Percentiles rank a stretch among this genome's conserved stretches.
Conservation (phyloP, 2,888 invertebrate species). For the Gastrophysa polygoni region DNA sequence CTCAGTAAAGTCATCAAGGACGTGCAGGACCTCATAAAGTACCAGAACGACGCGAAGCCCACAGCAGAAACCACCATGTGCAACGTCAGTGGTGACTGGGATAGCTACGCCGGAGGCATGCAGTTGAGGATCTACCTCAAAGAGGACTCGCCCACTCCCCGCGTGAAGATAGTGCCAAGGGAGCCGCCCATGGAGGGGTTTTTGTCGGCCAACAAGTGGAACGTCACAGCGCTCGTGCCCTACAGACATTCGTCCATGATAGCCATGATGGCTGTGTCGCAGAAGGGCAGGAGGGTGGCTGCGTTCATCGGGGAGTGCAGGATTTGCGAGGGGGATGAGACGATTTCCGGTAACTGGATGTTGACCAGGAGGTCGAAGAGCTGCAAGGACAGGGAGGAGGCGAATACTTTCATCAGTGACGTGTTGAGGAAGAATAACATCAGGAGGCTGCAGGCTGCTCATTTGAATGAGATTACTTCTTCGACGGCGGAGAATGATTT, state of each 20-base stretch:
- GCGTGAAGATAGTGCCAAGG: slow-evolving; percentile 21
- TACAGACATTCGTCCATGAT: slow-evolving; percentile 46
- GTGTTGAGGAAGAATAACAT: slow-evolving; percentile 46
- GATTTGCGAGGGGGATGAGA: slow-evolving; percentile 49
- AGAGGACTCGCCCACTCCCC: slow-evolving; percentile 5
- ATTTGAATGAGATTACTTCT: slow-evolving; percentile 23
- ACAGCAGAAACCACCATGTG: slow-evolving; percentile 19
- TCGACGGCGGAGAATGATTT: background rate
- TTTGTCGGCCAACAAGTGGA: slow-evolving; percentile 46
- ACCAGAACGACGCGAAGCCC: slow-evolving; percentile 25
- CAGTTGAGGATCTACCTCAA: slow-evolving; percentile 22
- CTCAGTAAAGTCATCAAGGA: slow-evolving; percentile 31
- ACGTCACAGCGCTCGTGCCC: slow-evolving; percentile 43
- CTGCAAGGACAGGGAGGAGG: slow-evolving; percentile 50
- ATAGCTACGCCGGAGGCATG: slow-evolving; percentile 33
- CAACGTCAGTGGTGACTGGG: slow-evolving; percentile 32
- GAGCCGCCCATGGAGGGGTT: slow-evolving; percentile 45
- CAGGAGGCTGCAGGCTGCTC: slow-evolving; percentile 33
- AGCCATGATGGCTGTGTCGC: slow-evolving; percentile 43
- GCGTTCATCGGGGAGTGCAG: slow-evolving; percentile 52
- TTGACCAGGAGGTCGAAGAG: slow-evolving; percentile 46
- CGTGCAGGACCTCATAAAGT: slow-evolving; percentile 27
- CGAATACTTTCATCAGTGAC: slow-evolving; percentile 46
- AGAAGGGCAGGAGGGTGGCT: slow-evolving; percentile 43
- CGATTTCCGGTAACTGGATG: slow-evolving; percentile 52